Evolutionary conservation across 2,888 invertebrate species (phyloP), one percentile per base, ranked within the genome.

Genomic region (Cyaniris semiargus): DNA sequence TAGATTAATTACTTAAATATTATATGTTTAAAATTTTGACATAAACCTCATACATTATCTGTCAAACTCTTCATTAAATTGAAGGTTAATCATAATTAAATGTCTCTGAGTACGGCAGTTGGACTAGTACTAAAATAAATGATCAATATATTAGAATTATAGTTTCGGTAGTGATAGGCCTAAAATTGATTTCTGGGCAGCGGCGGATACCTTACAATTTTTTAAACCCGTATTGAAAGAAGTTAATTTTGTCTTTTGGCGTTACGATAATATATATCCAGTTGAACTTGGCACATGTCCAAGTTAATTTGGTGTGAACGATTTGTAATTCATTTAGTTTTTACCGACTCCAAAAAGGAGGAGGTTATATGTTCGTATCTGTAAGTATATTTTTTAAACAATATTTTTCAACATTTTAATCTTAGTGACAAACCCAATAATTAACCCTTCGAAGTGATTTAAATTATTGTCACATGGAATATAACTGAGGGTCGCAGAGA

Each of bases 291-390:
- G 27, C 27, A 27, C 15, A 15, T 15, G 66, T 66, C 66, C 66
- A 66, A 66, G 66, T 18, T 66, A 27, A 27, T 60, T 60, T 66
- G 66, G 27, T 66, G 66, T 27, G 15, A 66, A 66, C 66, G 66
- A 6, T 66, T 31, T 66, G 18, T 27, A 31, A 66, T 27, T 66
- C 15, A 31, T 5, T 27, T 27, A 27, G 27, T 13, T 60, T 31
- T 66, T 27, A 4, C 10, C 23, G 13, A 44, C 44, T 44, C 10
- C 23, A 27, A 66, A 66, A 66, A 66, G 21, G 21, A 23, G 4
- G 23, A 53, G 18, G 15, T 53, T 1, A 44, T 44, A 44, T 4
- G 48, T 18, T 53, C 10, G 44, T 2, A 2, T 38, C 7, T 38
- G n/a, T n/a, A n/a, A n/a, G 3, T 44, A 44, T 2, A 44, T 44